phyloP scores from a whole-genome alignment of 2,797 vertebrate genomes.

The Ficedula albicollis region DNA sequence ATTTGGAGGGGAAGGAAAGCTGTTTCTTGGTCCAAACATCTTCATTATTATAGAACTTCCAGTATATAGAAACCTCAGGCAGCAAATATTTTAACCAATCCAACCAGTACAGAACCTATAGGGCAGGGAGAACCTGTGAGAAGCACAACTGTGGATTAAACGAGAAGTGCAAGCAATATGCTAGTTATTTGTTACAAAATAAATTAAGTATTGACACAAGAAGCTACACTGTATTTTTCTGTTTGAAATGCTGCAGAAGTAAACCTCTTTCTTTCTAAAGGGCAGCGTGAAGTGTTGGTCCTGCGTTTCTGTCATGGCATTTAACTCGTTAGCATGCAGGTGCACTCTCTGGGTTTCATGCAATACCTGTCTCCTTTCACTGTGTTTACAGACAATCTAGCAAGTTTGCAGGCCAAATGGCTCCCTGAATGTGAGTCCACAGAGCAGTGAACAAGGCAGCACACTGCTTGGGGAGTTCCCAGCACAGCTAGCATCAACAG shows the following conservation, averaged over 20 bases:
- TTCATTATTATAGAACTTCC: slow-evolving; percentile 2
- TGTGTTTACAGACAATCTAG: slow-evolving; percentile 76
- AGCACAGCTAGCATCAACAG: slow-evolving; percentile 26
- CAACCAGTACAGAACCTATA: neutral
- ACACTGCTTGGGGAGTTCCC: slow-evolving; percentile 18
- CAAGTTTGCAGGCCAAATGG: slow-evolving; percentile 72
- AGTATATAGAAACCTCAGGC: slow-evolving; percentile 23
- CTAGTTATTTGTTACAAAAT: slow-evolving; percentile 69
- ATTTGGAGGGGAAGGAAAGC: slow-evolving; percentile 33
- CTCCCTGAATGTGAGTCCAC: slow-evolving; percentile 63
- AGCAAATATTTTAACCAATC: slow-evolving; percentile 11
- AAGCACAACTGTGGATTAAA: slow-evolving; percentile 14
- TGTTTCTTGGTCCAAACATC: slow-evolving; percentile 28
- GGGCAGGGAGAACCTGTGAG: neutral
- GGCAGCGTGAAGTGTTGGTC: slow-evolving; percentile 49
- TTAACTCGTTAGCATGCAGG: slow-evolving; percentile 75
- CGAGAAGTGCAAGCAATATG: slow-evolving; percentile 20
- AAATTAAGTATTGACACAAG: slow-evolving; percentile 70
- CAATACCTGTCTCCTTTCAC: slow-evolving; percentile 71
- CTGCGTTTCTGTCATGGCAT: slow-evolving; percentile 61
- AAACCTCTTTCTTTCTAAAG: slow-evolving; percentile 66
- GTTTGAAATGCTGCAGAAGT: slow-evolving; percentile 66
- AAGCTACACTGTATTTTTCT: slow-evolving; percentile 69
- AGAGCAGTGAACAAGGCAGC: slow-evolving; percentile 50
- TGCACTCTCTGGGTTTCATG: slow-evolving; percentile 52